Evolutionary conservation across 2,888 invertebrate genomes (phyloP).

Genomic region (Schizotus pectinicornis): DNA sequence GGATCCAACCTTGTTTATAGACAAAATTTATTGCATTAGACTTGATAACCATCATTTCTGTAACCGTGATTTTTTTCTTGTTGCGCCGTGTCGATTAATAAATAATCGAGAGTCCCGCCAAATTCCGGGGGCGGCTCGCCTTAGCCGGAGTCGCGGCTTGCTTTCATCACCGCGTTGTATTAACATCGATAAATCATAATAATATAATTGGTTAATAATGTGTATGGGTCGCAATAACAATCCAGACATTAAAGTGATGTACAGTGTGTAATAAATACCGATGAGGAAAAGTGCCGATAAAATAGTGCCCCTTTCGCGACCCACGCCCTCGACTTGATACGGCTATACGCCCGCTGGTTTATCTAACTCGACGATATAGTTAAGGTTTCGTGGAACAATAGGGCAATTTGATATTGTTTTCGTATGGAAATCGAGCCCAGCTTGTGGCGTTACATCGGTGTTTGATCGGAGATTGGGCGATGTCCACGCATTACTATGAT

Average conservation of each 20-base stretch:
- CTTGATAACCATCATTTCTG: too few species aligned
- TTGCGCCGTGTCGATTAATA: not conserved
- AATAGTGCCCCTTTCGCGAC: slow-evolving; percentile 4
- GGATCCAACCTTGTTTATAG: too few species aligned
- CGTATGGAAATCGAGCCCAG: too few species aligned
- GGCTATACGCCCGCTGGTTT: slow-evolving; percentile 4
- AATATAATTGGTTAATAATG: slow-evolving; percentile 20
- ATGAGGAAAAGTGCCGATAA: slow-evolving; percentile 10
- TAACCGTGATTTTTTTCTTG: not conserved
- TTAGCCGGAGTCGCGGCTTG: slow-evolving; percentile 6
- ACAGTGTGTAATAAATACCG: slow-evolving; percentile 15
- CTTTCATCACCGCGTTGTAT: not conserved
- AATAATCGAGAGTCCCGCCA: slow-evolving; percentile 2
- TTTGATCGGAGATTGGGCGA: too few species aligned
- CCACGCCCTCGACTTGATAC: slow-evolving; percentile 10
- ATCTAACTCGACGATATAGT: slow-evolving; percentile 11
- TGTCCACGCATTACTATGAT: too few species aligned
- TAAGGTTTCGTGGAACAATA: slow-evolving; percentile 1
- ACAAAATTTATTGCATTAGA: too few species aligned
- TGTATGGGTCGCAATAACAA: slow-evolving; percentile 8
- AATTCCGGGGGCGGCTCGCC: slow-evolving; percentile 10
- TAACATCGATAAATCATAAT: slow-evolving; percentile 16
- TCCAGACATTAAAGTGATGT: slow-evolving; percentile 3
- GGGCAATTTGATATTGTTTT: too few species aligned
- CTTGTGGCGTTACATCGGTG: too few species aligned